Evolutionary conservation across 2,888 invertebrate genomes (phyloP).

Genomic region (Aphidius colemani): DNA sequence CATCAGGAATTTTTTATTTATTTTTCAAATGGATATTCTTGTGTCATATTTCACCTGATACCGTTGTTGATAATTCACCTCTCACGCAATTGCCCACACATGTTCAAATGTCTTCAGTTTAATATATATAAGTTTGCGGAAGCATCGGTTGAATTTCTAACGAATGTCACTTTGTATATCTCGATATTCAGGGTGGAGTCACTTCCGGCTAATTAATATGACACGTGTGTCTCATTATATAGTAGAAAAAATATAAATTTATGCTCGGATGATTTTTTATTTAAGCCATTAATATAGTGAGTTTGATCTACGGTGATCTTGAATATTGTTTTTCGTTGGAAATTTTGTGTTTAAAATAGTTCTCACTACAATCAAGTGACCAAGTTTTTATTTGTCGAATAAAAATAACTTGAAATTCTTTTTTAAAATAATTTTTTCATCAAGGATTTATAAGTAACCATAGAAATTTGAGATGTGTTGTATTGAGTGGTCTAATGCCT

Average conservation of each 20-base stretch:
- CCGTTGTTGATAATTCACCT: slow-evolving; percentile 25
- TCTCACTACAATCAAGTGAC: too few relatives aligned
- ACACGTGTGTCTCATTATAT: slow-evolving; percentile 51
- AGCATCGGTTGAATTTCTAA: not conserved
- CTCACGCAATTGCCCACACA: slow-evolving; percentile 26
- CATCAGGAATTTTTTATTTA: too few relatives aligned
- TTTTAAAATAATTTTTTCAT: slow-evolving; percentile 14
- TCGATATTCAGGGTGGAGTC: slow-evolving; percentile 19
- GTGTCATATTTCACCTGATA: slow-evolving; percentile 23
- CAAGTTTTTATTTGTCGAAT: too few relatives aligned
- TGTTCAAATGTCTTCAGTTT: not conserved
- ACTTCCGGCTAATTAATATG: slow-evolving; percentile 45
- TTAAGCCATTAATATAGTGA: not conserved
- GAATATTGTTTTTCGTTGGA: not conserved
- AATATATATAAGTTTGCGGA: not conserved
- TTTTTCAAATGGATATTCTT: not conserved
- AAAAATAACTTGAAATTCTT: slow-evolving; percentile 28
- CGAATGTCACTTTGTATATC: slow-evolving; percentile 6
- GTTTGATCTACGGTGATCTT: not conserved
- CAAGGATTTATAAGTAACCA: not conserved
- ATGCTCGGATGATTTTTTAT: not conserved
- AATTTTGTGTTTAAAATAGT: not conserved
- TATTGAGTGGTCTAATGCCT: slow-evolving; percentile 27
- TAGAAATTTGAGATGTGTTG: slow-evolving; percentile 34
- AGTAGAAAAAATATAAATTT: slow-evolving; percentile 49